These are phyloP conservation scores for Carcharodon carcharias DNA, from an alignment of 2,797 vertebrate species.

Conservation along the genomic window DNA sequence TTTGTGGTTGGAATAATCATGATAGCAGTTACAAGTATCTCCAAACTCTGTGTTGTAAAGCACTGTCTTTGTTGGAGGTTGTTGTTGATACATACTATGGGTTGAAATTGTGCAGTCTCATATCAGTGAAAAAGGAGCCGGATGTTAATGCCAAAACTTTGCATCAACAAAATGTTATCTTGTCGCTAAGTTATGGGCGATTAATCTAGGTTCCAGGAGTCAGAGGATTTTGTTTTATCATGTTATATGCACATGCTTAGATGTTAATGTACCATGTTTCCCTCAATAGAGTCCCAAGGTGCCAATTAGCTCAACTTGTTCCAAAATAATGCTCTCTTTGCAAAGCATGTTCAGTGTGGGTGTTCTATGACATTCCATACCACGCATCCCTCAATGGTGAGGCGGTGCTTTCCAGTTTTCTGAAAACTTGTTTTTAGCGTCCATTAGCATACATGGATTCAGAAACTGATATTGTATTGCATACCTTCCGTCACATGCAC, in stretches of 20 bases:
- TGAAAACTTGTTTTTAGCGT: conserved; percentile 50
- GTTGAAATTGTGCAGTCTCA: conserved; percentile 48
- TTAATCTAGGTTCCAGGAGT: conserved; percentile 51
- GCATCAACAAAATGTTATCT: conserved; percentile 70
- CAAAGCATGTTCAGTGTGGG: conserved; percentile 75
- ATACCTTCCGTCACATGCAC: not conserved
- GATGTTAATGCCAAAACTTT: conserved; percentile 65
- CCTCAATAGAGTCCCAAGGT: conserved; percentile 74
- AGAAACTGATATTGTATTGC: not conserved
- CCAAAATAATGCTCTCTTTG: conserved; percentile 87
- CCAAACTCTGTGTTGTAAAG: conserved; percentile 52
- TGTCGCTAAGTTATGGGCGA: conserved; percentile 69
- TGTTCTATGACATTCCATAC: conserved; percentile 73
- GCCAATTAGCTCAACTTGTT: conserved; percentile 87
- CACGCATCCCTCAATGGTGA: conserved; percentile 66
- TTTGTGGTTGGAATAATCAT: conserved; percentile 62
- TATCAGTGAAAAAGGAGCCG: conserved; percentile 50
- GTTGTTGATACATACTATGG: conserved; percentile 43
- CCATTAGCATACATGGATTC: not conserved
- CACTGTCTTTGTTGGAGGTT: conserved; percentile 53
- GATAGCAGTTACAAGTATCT: conserved; percentile 62
- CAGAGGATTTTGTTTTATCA: conserved; percentile 74
- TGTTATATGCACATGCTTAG: conserved; percentile 72
- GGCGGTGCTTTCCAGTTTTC: conserved; percentile 59
- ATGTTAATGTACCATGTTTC: conserved; percentile 86